These are phyloP conservation scores for Athetis lepigone DNA, from an alignment of 2,888 invertebrate species.

Conservation along the genomic window DNA sequence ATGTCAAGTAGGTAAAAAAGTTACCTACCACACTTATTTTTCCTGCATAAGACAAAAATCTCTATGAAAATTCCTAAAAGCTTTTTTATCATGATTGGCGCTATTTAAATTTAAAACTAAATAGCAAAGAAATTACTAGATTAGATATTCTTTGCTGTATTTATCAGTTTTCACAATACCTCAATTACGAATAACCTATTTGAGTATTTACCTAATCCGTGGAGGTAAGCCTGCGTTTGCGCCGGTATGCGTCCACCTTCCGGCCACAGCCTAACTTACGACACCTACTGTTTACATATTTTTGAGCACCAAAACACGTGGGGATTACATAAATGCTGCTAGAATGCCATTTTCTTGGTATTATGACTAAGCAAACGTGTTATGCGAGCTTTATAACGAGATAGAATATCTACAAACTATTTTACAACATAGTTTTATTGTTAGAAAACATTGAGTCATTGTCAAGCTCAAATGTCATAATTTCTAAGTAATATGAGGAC, in stretches of 20 bases:
- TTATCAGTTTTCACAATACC: not conserved
- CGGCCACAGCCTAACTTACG: constrained; percentile 68
- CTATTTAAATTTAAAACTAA: no score
- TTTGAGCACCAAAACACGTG: constrained; percentile 59
- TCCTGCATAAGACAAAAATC: not conserved
- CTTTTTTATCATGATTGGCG: not conserved
- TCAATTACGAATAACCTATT: constrained; percentile 17
- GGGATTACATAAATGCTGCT: constrained; percentile 64
- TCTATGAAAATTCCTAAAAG: not conserved
- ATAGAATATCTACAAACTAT: constrained; percentile 46
- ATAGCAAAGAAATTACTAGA: no score
- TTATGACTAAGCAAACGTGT: constrained; percentile 64
- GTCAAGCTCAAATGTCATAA: constrained; percentile 30
- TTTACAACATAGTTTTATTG: constrained; percentile 49
- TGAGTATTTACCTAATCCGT: constrained; percentile 2
- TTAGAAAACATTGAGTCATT: constrained; percentile 54
- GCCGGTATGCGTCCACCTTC: constrained; percentile 75
- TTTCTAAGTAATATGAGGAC: constrained; percentile 18
- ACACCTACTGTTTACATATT: constrained; percentile 66
- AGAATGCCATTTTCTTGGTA: constrained; percentile 64
- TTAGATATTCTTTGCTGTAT: not conserved
- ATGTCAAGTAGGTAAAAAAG: not conserved
- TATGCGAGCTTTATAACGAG: constrained; percentile 49
- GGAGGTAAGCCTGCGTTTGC: constrained; percentile 66
- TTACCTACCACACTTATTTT: no score